Base-by-base conservation (phyloP, 2,797 vertebrate species). In the Rhinichthys osculus region DNA sequence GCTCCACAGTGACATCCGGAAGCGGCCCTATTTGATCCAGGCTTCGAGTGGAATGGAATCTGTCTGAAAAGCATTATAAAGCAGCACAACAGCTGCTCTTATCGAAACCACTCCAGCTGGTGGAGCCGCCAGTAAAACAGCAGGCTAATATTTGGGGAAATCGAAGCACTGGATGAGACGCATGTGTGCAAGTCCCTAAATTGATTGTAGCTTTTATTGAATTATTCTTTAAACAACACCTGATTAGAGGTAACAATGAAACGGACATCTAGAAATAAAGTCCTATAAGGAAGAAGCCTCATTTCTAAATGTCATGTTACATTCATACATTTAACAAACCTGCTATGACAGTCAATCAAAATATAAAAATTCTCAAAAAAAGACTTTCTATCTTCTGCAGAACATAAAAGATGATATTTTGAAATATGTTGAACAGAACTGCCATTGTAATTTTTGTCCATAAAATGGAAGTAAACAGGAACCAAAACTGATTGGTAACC, bases 51-150 rank as follows among this genome's bases (percentile, higher is more conserved):
- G 57, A 83, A 83, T 66, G 27, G 21, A 74, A 66, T 66, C 30
- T n/a, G 42, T 52, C 82, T 76, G 42, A 74, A 83, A 47, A 64
- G 19, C 70, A 83, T 73, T 64, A 40, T 13, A 64, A 73, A 74
- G 27, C 27, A 47, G 70, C n/a, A 23, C 11, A 76, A 76, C 71
- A 76, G 59, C 71, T 76, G 57, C 71, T 50, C 71, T 50, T 40
- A 66, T 21, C 1, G 0, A 74, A 50, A 83, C 7, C 21, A 74
- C 30, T 76, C 71, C 30, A 66, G 57, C 23, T 83, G 71, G 59
- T 38, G 27, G 44, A 69, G 66, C 13, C 7, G 7, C n/a, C 30
- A 8, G 11, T 17, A 23, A 83, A 76, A 38, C 71, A 66, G 71
- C 27, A 74, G 71, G 57, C 21, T 76, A 52, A 83, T 66, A 76